A percentile compares a stretch with the other conserved stretches of the same genome.
These are phyloP conservation scores for Hartigia nigra DNA, from an alignment of 2,888 invertebrate genomes.

Conservation along the genomic window DNA sequence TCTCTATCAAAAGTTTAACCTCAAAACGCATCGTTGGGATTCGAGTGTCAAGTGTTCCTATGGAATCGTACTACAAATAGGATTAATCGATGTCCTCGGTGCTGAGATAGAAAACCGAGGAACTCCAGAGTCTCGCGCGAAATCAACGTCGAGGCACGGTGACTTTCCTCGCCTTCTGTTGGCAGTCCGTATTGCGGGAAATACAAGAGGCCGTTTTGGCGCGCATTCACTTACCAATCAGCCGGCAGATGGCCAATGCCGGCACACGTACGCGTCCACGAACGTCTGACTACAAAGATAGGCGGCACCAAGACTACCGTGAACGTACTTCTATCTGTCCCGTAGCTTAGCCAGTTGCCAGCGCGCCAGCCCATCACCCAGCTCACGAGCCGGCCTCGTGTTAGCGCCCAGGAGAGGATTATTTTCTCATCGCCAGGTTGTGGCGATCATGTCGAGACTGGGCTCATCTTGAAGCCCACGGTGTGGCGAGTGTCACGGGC, in stretches of 20 bases:
- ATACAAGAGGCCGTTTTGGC: slow-evolving; percentile 58
- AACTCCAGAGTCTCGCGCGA: slow-evolving; percentile 10
- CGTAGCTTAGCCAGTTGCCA: slow-evolving; percentile 32
- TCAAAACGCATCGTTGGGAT: neutral
- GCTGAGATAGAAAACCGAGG: neutral
- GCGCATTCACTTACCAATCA: slow-evolving; percentile 51
- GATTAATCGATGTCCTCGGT: neutral
- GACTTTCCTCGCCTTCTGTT: slow-evolving; percentile 25
- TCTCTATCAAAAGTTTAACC: neutral
- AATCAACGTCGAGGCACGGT: slow-evolving; percentile 8
- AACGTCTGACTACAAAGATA: slow-evolving; percentile 9
- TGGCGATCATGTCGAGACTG: slow-evolving; percentile 43
- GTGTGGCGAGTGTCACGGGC: slow-evolving; percentile 15
- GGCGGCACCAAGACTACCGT: slow-evolving; percentile 25
- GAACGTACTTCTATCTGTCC: slow-evolving; percentile 28
- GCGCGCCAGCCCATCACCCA: slow-evolving; percentile 42
- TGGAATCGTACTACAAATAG: neutral
- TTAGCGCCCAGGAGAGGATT: slow-evolving; percentile 39
- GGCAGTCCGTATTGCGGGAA: slow-evolving; percentile 52
- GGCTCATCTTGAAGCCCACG: slow-evolving; percentile 30
- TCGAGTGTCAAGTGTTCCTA: neutral
- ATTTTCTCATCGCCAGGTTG: slow-evolving; percentile 43
- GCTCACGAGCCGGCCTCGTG: slow-evolving; percentile 60
- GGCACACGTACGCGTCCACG: slow-evolving; percentile 41
- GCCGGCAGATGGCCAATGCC: slow-evolving; percentile 63